These are phyloP conservation scores for Sebastes matsubarae DNA, from an alignment of 2,797 vertebrate species.

Conservation along the genomic window DNA sequence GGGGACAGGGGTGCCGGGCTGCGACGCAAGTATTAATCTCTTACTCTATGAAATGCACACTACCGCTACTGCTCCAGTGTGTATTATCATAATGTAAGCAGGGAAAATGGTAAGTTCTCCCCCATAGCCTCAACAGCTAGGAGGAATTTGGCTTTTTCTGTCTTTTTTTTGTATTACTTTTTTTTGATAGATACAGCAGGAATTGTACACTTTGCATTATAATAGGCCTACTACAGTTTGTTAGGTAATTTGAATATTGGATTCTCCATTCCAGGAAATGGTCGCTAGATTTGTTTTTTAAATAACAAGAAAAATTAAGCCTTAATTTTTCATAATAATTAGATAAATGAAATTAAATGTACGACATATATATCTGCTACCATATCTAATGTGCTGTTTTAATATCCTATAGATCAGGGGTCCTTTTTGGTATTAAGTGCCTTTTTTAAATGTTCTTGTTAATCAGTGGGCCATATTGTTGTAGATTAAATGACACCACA, in stretches of 20 bases:
- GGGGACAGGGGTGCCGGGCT: slow-evolving; percentile 40
- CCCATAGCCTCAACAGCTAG: slow-evolving; percentile 18
- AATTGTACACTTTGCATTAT: slow-evolving; percentile 1
- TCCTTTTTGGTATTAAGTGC: no score
- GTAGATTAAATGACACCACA: no score
- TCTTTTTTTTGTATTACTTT: slow-evolving; percentile 1
- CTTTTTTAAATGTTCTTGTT: no score
- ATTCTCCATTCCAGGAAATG: neutral
- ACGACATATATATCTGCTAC: neutral
- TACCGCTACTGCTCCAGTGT: slow-evolving; percentile 24
- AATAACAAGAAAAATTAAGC: slow-evolving; percentile 6
- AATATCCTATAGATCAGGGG: no score
- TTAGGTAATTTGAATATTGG: neutral
- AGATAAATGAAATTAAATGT: slow-evolving; percentile 21
- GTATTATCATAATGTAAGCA: slow-evolving; percentile 58
- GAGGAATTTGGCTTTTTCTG: slow-evolving; percentile 7
- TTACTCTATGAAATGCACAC: slow-evolving; percentile 54
- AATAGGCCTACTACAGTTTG: neutral
- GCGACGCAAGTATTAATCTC: slow-evolving; percentile 59
- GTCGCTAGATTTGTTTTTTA: slow-evolving; percentile 11
- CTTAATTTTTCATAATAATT: slow-evolving; percentile 4
- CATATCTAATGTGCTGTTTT: no score
- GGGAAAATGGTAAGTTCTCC: slow-evolving; percentile 15
- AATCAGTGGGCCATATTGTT: no score
- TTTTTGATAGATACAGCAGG: slow-evolving; percentile 5